Base-by-base conservation (phyloP, 2,797 vertebrate genomes). In the Myotis planiceps region DNA sequence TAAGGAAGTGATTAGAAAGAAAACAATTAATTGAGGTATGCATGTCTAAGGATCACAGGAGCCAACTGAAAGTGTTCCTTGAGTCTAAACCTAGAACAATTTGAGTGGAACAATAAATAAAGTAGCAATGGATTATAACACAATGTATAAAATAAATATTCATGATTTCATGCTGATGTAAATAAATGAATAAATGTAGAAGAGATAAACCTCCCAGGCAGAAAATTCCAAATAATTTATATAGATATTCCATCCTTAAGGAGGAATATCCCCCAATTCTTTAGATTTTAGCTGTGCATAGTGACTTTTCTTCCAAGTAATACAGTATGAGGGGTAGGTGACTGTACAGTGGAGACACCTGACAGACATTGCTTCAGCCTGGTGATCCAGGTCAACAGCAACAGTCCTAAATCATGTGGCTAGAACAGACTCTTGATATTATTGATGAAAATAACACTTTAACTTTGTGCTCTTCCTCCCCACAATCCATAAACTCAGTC, bases 211-310 rank as follows among this genome's bases (percentile, higher is more conserved):
- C 18, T 89, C 14, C 8, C 32, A 32, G 49, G 19, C 45, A 80
- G 75, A 80, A 89, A 95, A 65, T 74, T 74, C n/a, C 71, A 74
- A 49, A 7, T 76, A 88, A 51, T 23, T 14, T 25, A 9, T 19
- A 4, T n/a, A 29, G n/a, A 53, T 60, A 14, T 34, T 65, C 10
- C 4, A 1, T n/a, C 29, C 37, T 80, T 51, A 37, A 53, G 29
- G 55, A 92, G 9, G 32, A 25, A 27, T 51, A 60, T 5, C 13
- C 34, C 32, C 65, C 21, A 27, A 49, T 42, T 79, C 19, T 66
- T 51, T 63, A 63, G 16, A 12, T 23, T 3, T 72, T 42, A 66
- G 7, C 60, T 29, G 5, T 14, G n/a, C 5, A 2, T 32, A 19
- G 5, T n/a, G 55, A 55, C 45, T 63, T 63, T 58, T 47, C 66